These are phyloP conservation scores for Dendrolimus punctatus DNA, from an alignment of 1,140 invertebrate species.

Conservation along the genomic window DNA sequence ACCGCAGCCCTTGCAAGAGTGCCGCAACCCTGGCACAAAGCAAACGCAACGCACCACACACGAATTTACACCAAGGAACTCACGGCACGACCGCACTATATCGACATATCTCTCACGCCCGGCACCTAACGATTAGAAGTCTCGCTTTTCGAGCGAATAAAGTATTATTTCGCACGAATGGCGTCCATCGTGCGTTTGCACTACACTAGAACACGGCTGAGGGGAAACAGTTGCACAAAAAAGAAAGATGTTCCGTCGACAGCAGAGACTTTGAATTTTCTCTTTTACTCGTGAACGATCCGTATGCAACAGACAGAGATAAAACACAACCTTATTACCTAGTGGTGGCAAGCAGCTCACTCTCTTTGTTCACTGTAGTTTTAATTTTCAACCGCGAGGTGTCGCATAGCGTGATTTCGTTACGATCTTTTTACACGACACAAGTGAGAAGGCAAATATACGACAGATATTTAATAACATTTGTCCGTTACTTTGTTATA, in stretches of 20 bases:
- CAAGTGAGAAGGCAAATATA: no score
- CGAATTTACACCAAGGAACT: constrained; percentile 5
- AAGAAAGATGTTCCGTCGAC: constrained; percentile 69
- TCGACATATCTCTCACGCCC: constrained; percentile 50
- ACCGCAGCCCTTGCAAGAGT: constrained; percentile 61
- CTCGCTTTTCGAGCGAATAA: constrained; percentile 46
- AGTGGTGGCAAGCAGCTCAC: constrained; percentile 51
- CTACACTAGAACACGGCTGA: constrained; percentile 64
- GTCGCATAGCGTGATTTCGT: constrained; percentile 15
- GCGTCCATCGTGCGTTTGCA: constrained; percentile 70
- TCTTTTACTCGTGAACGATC: constrained; percentile 33
- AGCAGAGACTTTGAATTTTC: constrained; percentile 51
- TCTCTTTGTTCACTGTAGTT: constrained; percentile 64
- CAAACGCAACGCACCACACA: constrained; percentile 33
- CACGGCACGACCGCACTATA: constrained; percentile 30
- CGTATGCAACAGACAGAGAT: constrained; percentile 46
- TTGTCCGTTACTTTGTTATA: no score
- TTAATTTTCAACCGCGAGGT: constrained; percentile 40
- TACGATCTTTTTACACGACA: no score
- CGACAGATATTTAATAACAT: no score
- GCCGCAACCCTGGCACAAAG: constrained; percentile 9
- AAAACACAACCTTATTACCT: constrained; percentile 67
- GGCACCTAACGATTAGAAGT: constrained; percentile 42
- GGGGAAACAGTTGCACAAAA: constrained; percentile 71
- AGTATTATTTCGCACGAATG: constrained; percentile 68